A percentile compares a stretch with the other conserved stretches of the same genome.
Evolutionary conservation across 2,113 vertebrate genomes (phyloP).

Genomic region (Arenaria interpres): DNA sequence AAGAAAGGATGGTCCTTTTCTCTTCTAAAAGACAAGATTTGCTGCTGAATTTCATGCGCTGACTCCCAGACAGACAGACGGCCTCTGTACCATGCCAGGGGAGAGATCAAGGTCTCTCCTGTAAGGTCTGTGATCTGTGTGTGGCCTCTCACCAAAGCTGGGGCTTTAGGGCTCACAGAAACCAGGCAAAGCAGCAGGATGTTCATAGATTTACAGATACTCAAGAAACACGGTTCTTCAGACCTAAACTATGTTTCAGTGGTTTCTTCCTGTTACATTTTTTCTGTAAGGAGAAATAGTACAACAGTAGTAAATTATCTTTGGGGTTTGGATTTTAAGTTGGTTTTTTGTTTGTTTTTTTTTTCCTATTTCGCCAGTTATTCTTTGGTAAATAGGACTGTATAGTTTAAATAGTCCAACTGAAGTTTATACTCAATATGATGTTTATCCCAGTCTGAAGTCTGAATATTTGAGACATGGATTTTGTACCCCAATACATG

Average conservation of each 20-base stretch:
- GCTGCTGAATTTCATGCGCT: background rate
- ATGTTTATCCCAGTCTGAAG: background rate
- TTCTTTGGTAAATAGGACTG: background rate
- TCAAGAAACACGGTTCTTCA: conserved; percentile 45
- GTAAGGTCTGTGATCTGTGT: background rate
- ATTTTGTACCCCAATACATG: background rate
- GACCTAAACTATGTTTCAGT: conserved; percentile 55
- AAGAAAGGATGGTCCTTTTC: background rate
- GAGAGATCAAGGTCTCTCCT: background rate
- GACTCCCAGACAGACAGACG: background rate
- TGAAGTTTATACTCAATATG: background rate
- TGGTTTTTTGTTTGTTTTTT: background rate
- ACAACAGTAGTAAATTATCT: conserved; percentile 53
- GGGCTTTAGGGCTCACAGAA: conserved; percentile 8
- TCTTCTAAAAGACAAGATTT: background rate
- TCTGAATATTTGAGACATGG: background rate
- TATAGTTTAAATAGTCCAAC: background rate
- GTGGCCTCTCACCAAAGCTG: conserved; percentile 32
- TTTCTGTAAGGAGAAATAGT: conserved; percentile 46
- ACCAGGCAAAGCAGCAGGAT: conserved; percentile 17
- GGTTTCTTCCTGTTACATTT: conserved; percentile 50
- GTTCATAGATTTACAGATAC: conserved; percentile 49
- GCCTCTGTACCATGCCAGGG: background rate
- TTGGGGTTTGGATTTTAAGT: background rate
- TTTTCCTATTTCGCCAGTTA: background rate